These are phyloP conservation scores for Spizaetus ornatus DNA, from an alignment of 2,113 vertebrate genomes.

Conservation along the genomic window DNA sequence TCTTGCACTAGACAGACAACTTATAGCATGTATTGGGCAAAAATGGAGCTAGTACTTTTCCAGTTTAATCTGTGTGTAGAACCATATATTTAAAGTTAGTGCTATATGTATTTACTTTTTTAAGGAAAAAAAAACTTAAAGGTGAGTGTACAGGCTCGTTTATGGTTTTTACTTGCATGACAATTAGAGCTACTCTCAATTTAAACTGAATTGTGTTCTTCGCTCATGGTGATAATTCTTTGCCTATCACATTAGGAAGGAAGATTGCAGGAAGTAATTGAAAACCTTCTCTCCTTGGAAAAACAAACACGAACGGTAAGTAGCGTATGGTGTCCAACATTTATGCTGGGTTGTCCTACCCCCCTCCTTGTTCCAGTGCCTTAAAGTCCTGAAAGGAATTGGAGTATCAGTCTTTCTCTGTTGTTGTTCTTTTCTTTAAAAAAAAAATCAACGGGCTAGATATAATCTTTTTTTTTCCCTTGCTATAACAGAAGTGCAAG, in stretches of 20 bases:
- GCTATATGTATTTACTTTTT: background rate
- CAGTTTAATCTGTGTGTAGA: background rate
- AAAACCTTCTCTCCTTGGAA: constrained; percentile 92
- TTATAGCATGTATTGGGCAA: background rate
- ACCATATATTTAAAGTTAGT: background rate
- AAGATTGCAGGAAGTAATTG: constrained; percentile 93
- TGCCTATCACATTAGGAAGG: constrained; percentile 82
- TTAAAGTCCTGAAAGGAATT: background rate
- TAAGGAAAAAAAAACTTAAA: background rate
- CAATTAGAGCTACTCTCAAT: background rate
- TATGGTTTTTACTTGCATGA: background rate
- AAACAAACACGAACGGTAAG: constrained; percentile 97
- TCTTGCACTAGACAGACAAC: background rate
- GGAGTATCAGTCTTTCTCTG: background rate
- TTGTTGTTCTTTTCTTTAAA: background rate
- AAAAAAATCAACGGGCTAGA: background rate
- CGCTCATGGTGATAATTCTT: background rate
- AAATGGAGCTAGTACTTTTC: background rate
- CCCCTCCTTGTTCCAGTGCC: rapidly evolving
- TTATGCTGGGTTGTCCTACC: background rate
- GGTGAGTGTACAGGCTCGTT: background rate
- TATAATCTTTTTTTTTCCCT: background rate
- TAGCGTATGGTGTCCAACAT: background rate
- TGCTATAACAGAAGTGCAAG: background rate
- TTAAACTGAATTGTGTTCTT: background rate